Conservation (phyloP, 2,888 invertebrate genomes). For the Drosophila meridionalis region DNA sequence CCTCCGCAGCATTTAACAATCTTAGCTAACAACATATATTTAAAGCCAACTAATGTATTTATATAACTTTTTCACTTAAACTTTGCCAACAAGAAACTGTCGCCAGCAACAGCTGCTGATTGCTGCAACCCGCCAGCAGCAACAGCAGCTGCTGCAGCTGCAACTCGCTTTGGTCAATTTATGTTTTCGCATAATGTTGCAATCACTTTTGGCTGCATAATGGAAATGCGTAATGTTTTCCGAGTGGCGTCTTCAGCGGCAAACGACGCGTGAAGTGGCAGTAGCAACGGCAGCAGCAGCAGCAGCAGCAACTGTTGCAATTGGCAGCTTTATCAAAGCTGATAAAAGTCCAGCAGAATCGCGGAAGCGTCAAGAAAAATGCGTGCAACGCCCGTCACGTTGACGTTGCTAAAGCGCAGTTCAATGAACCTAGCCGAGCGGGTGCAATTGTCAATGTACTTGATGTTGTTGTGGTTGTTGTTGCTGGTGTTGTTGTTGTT, state of each 20-base stretch:
- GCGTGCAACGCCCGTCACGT: conserved; percentile 63
- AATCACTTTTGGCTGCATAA: conserved; percentile 38
- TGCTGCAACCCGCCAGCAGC: conserved; percentile 5
- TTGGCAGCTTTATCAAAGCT: conserved; percentile 61
- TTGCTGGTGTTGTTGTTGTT: conserved; percentile 31
- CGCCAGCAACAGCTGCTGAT: conserved; percentile 2
- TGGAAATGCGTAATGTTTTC: conserved; percentile 54
- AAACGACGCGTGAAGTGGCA: conserved; percentile 63
- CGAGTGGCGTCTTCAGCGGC: conserved; percentile 59
- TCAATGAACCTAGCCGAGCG: conserved; percentile 62
- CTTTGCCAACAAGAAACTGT: background rate
- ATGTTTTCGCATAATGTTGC: conserved; percentile 51
- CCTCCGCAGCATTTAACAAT: background rate
- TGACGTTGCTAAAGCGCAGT: conserved; percentile 53
- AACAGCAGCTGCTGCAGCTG: conserved; percentile 6
- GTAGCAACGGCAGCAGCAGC: conserved; percentile 33
- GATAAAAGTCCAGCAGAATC: conserved; percentile 64
- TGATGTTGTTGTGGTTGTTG: conserved; percentile 24
- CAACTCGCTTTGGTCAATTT: conserved; percentile 41
- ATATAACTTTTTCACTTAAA: background rate
- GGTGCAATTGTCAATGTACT: conserved; percentile 61
- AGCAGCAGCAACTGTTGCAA: conserved; percentile 44
- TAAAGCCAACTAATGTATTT: background rate
- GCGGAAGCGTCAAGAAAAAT: conserved; percentile 80
- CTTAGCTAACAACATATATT: background rate